Evolutionary conservation across 2,888 invertebrate species (phyloP).

Genomic region (Rotaria magnacalcarata): DNA sequence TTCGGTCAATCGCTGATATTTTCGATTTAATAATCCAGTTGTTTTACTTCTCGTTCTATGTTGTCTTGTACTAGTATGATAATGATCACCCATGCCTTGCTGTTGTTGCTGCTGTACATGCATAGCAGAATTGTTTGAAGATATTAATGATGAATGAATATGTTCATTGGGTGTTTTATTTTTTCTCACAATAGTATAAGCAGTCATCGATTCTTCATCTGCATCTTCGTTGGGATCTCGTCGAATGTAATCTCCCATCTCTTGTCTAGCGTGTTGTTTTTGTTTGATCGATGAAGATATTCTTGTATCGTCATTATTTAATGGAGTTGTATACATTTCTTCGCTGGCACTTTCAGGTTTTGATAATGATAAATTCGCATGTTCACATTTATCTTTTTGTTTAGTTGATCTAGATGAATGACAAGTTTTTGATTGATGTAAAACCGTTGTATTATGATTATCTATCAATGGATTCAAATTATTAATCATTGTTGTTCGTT

Average conservation of each 20-base stretch:
- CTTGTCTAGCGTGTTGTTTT: background rate
- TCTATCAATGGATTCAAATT: background rate
- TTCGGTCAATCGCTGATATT: background rate
- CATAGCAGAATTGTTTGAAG: background rate
- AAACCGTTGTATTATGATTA: background rate
- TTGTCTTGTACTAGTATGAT: background rate
- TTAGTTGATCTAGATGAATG: background rate
- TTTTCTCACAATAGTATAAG: background rate
- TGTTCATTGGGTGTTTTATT: background rate
- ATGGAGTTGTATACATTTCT: background rate
- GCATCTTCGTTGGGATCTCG: background rate
- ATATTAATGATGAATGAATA: background rate
- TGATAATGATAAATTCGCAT: background rate
- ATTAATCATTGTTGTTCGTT: background rate
- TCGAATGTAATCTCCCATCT: background rate
- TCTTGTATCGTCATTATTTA: background rate
- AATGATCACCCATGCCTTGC: slow-evolving; percentile 18
- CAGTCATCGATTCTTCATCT: background rate
- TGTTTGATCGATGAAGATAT: background rate
- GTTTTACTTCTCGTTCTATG: background rate
- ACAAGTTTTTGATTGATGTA: background rate
- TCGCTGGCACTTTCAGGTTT: background rate
- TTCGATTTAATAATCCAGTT: background rate
- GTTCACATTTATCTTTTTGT: background rate
- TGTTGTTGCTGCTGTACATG: slow-evolving; percentile 9